Evolutionary conservation across 2,113 vertebrate species (phyloP).

Genomic region (Leptodactylus fuscus): DNA sequence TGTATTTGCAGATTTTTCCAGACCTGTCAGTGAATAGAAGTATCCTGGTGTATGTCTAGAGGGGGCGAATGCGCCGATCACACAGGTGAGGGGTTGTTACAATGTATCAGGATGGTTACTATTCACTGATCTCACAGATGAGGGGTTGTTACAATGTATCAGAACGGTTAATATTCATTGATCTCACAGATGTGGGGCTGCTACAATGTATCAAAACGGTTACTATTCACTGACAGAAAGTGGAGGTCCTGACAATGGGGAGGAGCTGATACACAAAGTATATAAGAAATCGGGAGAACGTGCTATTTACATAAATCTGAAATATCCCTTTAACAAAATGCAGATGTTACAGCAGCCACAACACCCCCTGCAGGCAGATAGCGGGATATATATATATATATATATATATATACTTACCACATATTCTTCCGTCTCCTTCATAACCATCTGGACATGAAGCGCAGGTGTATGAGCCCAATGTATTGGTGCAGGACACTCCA

Average conservation of each 20-base stretch:
- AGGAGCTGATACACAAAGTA: neutral
- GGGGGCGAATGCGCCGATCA: neutral
- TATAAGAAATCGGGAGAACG: neutral
- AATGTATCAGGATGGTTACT: neutral
- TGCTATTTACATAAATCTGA: too few species aligned
- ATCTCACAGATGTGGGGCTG: neutral
- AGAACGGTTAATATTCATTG: too few species aligned
- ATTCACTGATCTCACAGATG: too few species aligned
- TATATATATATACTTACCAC: slow-evolving; percentile 73
- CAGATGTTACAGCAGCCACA: too few species aligned
- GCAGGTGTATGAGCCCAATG: slow-evolving; percentile 83
- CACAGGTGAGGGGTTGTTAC: neutral
- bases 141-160: neutral
- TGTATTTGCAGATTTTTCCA: neutral
- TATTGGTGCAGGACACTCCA: slow-evolving; percentile 81
- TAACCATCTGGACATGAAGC: slow-evolving; percentile 79
- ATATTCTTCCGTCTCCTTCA: slow-evolving; percentile 79
- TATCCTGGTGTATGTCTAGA: too few species aligned
- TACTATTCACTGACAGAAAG: neutral
- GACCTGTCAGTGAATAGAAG: neutral
- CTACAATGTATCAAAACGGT: neutral
- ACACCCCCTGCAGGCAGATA: too few species aligned
- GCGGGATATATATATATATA: too few species aligned
- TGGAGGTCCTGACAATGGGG: neutral
- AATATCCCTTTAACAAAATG: too few species aligned